Conservation (phyloP, 2,888 invertebrate species). For the Dilophus febrilis region DNA sequence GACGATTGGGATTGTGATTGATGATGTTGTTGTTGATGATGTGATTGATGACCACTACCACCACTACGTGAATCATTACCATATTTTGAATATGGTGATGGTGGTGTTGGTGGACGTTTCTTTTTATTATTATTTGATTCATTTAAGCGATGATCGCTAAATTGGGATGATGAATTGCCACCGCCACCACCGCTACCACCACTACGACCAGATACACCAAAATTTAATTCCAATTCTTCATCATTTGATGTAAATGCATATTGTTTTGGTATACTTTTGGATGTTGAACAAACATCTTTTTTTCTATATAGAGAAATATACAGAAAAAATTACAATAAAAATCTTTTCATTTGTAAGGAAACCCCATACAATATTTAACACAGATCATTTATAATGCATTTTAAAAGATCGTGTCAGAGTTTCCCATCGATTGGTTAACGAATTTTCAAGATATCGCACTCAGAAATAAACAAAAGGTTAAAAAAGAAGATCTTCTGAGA, state of each 20-base stretch:
- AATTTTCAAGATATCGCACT: too few species aligned
- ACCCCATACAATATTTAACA: too few species aligned
- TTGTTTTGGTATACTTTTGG: slow-evolving; percentile 6
- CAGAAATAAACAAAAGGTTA: too few species aligned
- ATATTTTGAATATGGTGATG: neutral
- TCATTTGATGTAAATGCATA: slow-evolving; percentile 7
- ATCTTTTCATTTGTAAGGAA: neutral
- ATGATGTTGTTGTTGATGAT: slow-evolving; percentile 19
- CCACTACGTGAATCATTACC: too few species aligned
- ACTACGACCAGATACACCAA: neutral
- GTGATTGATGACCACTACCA: slow-evolving; percentile 22
- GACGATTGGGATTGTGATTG: slow-evolving; percentile 21
- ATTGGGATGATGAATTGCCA: neutral
- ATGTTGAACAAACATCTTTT: neutral
- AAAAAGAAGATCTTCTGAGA: too few species aligned
- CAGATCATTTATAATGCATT: too few species aligned
- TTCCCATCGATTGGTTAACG: too few species aligned
- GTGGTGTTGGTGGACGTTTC: slow-evolving; percentile 6
- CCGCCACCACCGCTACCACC: neutral
- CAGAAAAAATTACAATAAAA: neutral
- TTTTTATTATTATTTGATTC: neutral
- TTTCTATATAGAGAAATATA: neutral
- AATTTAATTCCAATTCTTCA: slow-evolving; percentile 5
- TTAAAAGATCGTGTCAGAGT: too few species aligned
- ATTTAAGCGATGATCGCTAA: too few species aligned